Evolutionary conservation across 2,113 vertebrate genomes (phyloP).

Genomic region (Brachirus orientalis): DNA sequence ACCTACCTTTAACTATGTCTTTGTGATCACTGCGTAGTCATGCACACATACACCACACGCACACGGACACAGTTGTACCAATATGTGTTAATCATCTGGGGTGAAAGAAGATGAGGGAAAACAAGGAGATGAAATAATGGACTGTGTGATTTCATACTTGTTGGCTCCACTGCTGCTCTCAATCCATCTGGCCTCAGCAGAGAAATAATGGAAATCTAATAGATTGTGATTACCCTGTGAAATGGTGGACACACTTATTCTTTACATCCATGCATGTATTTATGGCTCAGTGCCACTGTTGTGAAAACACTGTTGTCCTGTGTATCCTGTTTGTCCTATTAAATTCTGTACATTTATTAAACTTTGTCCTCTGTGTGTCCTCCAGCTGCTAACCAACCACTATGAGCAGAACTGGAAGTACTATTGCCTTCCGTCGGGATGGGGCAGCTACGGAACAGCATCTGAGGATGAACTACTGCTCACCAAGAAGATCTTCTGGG

Average conservation of each 20-base stretch:
- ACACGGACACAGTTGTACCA: slow-evolving; percentile 14
- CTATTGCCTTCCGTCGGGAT: slow-evolving; percentile 96
- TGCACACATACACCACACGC: not conserved
- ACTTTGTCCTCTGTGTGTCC: slow-evolving; percentile 41
- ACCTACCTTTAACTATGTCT: not conserved
- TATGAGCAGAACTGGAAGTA: slow-evolving; percentile 99
- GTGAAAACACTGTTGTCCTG: not conserved
- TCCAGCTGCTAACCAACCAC: slow-evolving; percentile 94
- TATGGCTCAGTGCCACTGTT: slow-evolving; percentile 7
- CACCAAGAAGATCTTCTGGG: slow-evolving; percentile 99
- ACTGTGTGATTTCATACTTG: slow-evolving; percentile 56
- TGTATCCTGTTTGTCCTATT: too few species aligned
- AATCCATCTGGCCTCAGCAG: slow-evolving; percentile 42
- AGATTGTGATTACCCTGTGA: slow-evolving; percentile 32
- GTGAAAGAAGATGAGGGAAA: slow-evolving; percentile 22
- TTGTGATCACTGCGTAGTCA: not conserved
- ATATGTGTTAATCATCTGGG: slow-evolving; percentile 32
- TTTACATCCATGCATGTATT: slow-evolving; percentile 7
- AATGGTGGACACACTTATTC: slow-evolving; percentile 27
- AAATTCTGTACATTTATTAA: slow-evolving; percentile 8
- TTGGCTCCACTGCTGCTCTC: slow-evolving; percentile 38
- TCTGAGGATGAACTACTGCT: slow-evolving; percentile 95
- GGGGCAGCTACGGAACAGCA: slow-evolving; percentile 92
- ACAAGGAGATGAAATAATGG: slow-evolving; percentile 35
- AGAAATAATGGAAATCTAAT: slow-evolving; percentile 47